A percentile compares a stretch with the other conserved stretches of the same genome.
phyloP scores from a whole-genome alignment of 2,888 invertebrate species.

The Tiliacea aurago region DNA sequence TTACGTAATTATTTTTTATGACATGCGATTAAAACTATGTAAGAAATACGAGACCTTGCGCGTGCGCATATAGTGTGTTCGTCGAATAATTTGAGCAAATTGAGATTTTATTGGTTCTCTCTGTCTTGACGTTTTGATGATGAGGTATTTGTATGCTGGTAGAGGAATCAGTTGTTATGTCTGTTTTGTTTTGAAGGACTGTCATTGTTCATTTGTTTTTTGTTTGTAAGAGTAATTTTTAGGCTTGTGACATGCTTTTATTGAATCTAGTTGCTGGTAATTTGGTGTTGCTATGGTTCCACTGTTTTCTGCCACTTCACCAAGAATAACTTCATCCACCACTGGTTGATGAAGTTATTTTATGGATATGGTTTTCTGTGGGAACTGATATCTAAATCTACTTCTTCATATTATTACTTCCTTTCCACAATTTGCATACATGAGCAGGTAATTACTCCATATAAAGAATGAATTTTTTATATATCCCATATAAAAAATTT shows the following conservation, averaged over 20 bases:
- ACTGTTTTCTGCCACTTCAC: neutral
- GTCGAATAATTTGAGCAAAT: slow-evolving; percentile 64
- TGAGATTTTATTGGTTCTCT: slow-evolving; percentile 60
- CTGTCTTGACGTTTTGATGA: slow-evolving; percentile 18
- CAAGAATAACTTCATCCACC: neutral
- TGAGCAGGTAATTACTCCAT: neutral
- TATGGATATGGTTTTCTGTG: neutral
- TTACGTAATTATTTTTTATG: slow-evolving; percentile 82
- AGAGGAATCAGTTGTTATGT: neutral
- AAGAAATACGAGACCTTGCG: slow-evolving; percentile 66
- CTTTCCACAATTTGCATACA: neutral
- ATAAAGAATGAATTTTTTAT: too few species aligned
- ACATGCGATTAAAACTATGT: slow-evolving; percentile 68
- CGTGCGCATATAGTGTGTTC: slow-evolving; percentile 48
- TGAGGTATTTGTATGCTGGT: neutral
- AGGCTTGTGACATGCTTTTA: too few species aligned
- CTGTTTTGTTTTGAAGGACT: neutral
- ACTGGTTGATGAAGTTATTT: too few species aligned
- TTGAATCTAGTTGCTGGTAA: neutral
- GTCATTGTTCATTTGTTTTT: neutral
- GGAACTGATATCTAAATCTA: neutral
- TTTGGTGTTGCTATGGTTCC: neutral
- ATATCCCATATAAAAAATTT: neutral
- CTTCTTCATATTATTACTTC: neutral
- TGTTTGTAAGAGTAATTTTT: neutral